Conservation (phyloP, 2,888 invertebrate species). For the Glaucopsyche alexis region DNA sequence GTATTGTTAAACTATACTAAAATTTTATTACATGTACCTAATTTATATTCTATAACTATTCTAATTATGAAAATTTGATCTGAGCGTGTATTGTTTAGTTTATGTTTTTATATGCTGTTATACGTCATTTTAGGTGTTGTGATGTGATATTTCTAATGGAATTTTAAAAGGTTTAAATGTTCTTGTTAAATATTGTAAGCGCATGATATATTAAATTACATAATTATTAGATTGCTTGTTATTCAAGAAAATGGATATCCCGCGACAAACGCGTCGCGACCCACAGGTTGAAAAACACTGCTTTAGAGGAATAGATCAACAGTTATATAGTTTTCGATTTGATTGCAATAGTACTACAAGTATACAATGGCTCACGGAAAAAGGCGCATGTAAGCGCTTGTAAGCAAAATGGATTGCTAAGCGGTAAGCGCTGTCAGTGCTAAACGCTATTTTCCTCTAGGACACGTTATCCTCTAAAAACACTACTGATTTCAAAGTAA, state of each 20-base stretch:
- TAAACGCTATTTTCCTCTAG: too few species aligned
- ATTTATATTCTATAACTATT: background rate
- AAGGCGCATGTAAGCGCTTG: too few species aligned
- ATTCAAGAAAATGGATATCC: background rate
- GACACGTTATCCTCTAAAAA: too few species aligned
- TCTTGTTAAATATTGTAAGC: slow-evolving; percentile 70
- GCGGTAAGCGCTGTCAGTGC: too few species aligned
- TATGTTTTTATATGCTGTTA: slow-evolving; percentile 43
- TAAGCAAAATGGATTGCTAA: too few species aligned
- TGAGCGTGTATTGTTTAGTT: slow-evolving; percentile 33
- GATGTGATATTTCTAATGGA: slow-evolving; percentile 57
- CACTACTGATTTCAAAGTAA: too few species aligned
- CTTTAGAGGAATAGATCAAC: too few species aligned
- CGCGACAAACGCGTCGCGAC: too few species aligned
- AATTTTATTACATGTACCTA: slow-evolving; percentile 18
- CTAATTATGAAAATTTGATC: slow-evolving; percentile 2
- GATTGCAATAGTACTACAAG: too few species aligned
- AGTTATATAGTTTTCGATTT: too few species aligned
- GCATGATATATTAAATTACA: slow-evolving; percentile 67
- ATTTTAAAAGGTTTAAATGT: slow-evolving; percentile 62
- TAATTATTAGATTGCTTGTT: slow-evolving; percentile 45
- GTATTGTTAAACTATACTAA: slow-evolving; percentile 9
- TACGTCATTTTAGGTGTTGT: slow-evolving; percentile 66
- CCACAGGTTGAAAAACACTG: too few species aligned
- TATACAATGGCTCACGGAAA: too few species aligned